Evolutionary conservation across 2,888 invertebrate genomes (phyloP).

Genomic region (Orgyia antiqua): DNA sequence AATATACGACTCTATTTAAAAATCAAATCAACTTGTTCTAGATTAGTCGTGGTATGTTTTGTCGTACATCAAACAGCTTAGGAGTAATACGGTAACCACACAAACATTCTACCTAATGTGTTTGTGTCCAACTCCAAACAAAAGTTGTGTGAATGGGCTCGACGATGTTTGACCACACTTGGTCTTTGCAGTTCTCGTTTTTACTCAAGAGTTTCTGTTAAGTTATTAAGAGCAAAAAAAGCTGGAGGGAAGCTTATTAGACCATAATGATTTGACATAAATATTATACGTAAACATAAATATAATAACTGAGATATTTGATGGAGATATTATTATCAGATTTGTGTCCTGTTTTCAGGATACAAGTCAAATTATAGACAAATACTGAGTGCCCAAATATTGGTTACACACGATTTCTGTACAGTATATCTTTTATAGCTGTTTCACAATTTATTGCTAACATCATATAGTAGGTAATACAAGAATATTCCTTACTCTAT

Average conservation of each 20-base stretch:
- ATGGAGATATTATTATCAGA: too few species aligned
- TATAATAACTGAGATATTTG: too few species aligned
- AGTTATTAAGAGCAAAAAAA: slow-evolving; percentile 22
- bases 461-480: too few species aligned
- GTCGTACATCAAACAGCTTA: slow-evolving; percentile 65
- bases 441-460: too few species aligned
- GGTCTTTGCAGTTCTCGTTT: slow-evolving; percentile 35
- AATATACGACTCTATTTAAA: slow-evolving; percentile 36
- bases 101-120: slow-evolving; percentile 72
- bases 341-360: too few species aligned
- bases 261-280: slow-evolving; percentile 25
- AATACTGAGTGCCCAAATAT: too few species aligned
- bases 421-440: too few species aligned
- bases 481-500: too few species aligned
- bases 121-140: slow-evolving; percentile 70
- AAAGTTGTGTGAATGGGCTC: slow-evolving; percentile 51
- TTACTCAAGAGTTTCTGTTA: slow-evolving; percentile 28
- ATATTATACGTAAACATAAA: too few species aligned
- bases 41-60: slow-evolving; percentile 56
- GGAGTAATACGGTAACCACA: slow-evolving; percentile 58
- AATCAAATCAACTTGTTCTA: slow-evolving; percentile 52
- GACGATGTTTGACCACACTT: slow-evolving; percentile 39
- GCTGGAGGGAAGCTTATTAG: slow-evolving; percentile 22
- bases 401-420: too few species aligned
- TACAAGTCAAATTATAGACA: too few species aligned